These are phyloP conservation scores for Berghia stephanieae DNA, from an alignment of 1,140 invertebrate species.

Conservation along the genomic window DNA sequence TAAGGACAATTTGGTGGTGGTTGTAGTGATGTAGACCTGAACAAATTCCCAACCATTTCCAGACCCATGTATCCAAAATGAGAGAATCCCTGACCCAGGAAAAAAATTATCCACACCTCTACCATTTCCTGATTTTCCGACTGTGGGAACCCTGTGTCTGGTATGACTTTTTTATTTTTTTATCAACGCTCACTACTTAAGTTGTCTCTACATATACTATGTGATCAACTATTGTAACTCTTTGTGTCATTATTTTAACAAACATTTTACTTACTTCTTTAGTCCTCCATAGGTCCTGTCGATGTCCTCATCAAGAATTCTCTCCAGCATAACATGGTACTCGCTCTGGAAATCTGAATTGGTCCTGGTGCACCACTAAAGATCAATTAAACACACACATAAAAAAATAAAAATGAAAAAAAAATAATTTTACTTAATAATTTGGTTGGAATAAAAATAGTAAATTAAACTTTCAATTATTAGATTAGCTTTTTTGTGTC, in stretches of 20 bases:
- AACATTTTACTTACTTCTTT: constrained; percentile 40
- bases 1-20: too few relatives aligned
- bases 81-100: neutral
- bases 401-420: too few relatives aligned
- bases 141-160: neutral
- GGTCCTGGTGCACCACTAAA: constrained; percentile 36
- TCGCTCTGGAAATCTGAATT: constrained; percentile 45
- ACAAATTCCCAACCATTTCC: too few relatives aligned
- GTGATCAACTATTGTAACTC: neutral
- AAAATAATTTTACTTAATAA: too few relatives aligned
- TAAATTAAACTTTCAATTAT: too few relatives aligned
- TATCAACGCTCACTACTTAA: neutral
- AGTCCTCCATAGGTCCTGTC: constrained; percentile 40
- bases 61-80: too few relatives aligned
- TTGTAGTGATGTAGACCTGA: too few relatives aligned
- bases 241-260: neutral
- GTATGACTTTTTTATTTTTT: neutral
- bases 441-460: too few relatives aligned
- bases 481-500: too few relatives aligned
- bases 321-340: constrained; percentile 40
- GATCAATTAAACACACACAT: too few relatives aligned
- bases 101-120: too few relatives aligned
- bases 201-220: neutral
- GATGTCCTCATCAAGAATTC: constrained; percentile 43
- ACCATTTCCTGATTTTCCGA: too few relatives aligned